Evolutionary conservation across 2,113 vertebrate genomes (phyloP).

Genomic region (Mixornis gularis): DNA sequence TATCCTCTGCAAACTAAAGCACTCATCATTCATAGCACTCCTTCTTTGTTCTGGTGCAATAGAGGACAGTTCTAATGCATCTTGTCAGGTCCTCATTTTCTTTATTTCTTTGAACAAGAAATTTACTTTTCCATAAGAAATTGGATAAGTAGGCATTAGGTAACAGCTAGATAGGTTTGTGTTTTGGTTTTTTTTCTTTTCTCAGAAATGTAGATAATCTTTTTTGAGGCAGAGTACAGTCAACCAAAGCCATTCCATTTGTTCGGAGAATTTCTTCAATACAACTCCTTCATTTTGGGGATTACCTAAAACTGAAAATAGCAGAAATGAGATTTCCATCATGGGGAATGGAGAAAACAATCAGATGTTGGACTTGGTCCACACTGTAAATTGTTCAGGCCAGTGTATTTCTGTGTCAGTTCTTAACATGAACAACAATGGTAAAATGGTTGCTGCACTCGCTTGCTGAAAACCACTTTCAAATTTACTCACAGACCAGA

Average conservation of each 20-base stretch:
- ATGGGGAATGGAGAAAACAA: neutral
- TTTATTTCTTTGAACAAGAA: slow-evolving; percentile 16
- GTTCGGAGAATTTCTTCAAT: neutral
- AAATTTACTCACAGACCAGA: neutral
- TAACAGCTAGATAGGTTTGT: neutral
- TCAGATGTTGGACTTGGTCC: neutral
- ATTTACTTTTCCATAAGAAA: neutral
- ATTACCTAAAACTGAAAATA: neutral
- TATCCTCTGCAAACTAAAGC: neutral
- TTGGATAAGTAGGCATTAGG: neutral
- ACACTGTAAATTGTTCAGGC: neutral
- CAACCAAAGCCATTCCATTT: neutral
- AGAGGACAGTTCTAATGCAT: neutral
- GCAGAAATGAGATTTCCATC: neutral
- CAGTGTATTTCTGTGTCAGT: neutral
- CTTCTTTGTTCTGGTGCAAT: neutral
- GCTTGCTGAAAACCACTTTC: neutral
- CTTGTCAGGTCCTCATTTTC: neutral
- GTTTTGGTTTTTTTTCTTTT: neutral
- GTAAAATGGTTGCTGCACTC: neutral
- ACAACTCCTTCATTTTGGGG: neutral
- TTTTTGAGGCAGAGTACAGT: neutral
- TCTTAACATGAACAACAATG: neutral
- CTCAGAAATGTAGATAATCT: neutral
- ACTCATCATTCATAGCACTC: neutral